phyloP scores from a whole-genome alignment of 2,797 vertebrate genomes.

The Lepus townsendii region DNA sequence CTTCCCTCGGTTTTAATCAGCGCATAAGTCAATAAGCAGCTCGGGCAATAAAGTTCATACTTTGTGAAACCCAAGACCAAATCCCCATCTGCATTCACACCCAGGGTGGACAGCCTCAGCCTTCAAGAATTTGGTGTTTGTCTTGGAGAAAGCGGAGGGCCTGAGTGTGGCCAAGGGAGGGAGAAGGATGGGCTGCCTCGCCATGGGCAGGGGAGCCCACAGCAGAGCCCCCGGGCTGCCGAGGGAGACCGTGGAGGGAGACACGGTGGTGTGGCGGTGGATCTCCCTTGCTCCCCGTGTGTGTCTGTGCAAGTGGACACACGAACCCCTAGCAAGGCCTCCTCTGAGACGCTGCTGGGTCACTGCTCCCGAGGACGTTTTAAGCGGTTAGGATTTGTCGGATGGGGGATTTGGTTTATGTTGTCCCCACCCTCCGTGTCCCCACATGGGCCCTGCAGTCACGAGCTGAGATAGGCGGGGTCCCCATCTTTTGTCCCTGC shows the following conservation, averaged over 20 bases:
- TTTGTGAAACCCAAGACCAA: constrained; percentile 71
- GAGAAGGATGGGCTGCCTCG: neutral
- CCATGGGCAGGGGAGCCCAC: too few relatives aligned
- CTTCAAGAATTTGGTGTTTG: constrained; percentile 75
- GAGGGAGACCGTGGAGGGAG: too few relatives aligned
- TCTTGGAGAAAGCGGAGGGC: constrained; percentile 69
- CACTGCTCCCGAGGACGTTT: too few relatives aligned
- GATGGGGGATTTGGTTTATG: too few relatives aligned
- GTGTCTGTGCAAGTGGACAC: neutral
- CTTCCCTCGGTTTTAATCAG: constrained; percentile 71
- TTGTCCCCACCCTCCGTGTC: too few relatives aligned
- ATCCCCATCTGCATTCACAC: constrained; percentile 63
- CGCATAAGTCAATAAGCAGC: constrained; percentile 70
- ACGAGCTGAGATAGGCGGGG: neutral
- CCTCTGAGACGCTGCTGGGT: neutral
- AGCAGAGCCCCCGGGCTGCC: too few relatives aligned
- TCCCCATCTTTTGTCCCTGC: neutral
- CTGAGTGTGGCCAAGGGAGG: constrained; percentile 31
- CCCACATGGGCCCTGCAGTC: neutral
- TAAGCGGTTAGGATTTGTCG: too few relatives aligned
- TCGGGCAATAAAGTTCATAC: constrained; percentile 45
- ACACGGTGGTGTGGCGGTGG: neutral
- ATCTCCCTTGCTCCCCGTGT: neutral
- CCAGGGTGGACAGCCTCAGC: constrained; percentile 57
- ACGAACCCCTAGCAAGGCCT: neutral